Conservation (phyloP, 1,140 invertebrate genomes). For the Andrena cerasifolii region DNA sequence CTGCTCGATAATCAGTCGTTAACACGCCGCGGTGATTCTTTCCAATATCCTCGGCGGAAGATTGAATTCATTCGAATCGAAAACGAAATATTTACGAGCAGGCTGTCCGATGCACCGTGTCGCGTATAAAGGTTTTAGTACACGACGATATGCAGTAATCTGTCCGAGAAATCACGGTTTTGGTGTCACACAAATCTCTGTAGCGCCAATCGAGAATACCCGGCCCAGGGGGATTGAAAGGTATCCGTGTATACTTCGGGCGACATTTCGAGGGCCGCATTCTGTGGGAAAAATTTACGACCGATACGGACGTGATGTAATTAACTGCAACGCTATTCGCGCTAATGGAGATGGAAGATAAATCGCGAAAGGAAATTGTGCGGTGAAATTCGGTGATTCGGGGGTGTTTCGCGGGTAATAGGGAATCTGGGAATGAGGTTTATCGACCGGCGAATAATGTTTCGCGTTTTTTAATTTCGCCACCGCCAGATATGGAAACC, state of each 20-base stretch:
- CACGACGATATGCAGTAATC: constrained; percentile 2
- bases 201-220: background rate
- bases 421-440: background rate
- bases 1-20: no score
- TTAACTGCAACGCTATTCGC: constrained; percentile 5
- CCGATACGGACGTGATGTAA: background rate
- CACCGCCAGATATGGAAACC: no score
- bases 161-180: background rate
- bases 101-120: background rate
- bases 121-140: background rate
- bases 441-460: background rate
- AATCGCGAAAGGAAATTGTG: constrained; percentile 16
- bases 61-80: background rate
- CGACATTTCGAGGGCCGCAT: background rate
- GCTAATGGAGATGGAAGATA: constrained; percentile 30
- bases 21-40: background rate
- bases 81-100: no score
- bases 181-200: background rate
- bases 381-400: constrained; percentile 13
- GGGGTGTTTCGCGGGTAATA: background rate
- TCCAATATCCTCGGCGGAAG: background rate
- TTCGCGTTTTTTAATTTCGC: background rate
- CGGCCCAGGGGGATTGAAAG: background rate
- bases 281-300: constrained; percentile 10
- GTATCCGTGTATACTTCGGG: background rate